These are phyloP conservation scores for Spea bombifrons DNA, from an alignment of 2,113 vertebrate genomes.

Conservation along the genomic window DNA sequence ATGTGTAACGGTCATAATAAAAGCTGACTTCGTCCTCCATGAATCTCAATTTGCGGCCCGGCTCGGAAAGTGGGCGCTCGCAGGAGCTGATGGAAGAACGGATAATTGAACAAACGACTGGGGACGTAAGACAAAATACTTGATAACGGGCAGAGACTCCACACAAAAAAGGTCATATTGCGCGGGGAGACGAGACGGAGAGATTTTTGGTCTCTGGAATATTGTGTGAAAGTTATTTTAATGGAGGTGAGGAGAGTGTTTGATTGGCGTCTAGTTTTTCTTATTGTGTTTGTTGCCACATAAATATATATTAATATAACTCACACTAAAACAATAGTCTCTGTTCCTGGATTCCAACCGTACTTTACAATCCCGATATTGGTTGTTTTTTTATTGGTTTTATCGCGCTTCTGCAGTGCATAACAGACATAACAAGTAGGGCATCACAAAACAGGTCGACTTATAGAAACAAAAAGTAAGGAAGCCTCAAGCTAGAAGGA, in stretches of 20 bases:
- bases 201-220: constrained; percentile 17
- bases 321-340: constrained; percentile 27
- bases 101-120: constrained; percentile 10
- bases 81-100: background rate
- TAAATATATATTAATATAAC: constrained; percentile 20
- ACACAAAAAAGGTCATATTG: constrained; percentile 20
- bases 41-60: background rate
- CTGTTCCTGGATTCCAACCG: constrained; percentile 17
- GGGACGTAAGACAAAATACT: constrained; percentile 14
- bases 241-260: constrained; percentile 13
- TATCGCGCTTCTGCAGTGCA: no score
- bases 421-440: no score
- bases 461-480: no score
- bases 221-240: constrained; percentile 28
- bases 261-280: constrained; percentile 23
- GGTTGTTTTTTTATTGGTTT: no score
- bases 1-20: constrained; percentile 18
- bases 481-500: no score
- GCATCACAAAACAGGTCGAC: no score
- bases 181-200: background rate
- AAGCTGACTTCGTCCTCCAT: constrained; percentile 9
- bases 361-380: background rate
- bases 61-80: background rate
- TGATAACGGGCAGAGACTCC: constrained; percentile 2
- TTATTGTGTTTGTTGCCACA: constrained; percentile 15